Evolutionary conservation across 2,888 invertebrate species (phyloP).

Genomic region (Pinctada fucata): DNA sequence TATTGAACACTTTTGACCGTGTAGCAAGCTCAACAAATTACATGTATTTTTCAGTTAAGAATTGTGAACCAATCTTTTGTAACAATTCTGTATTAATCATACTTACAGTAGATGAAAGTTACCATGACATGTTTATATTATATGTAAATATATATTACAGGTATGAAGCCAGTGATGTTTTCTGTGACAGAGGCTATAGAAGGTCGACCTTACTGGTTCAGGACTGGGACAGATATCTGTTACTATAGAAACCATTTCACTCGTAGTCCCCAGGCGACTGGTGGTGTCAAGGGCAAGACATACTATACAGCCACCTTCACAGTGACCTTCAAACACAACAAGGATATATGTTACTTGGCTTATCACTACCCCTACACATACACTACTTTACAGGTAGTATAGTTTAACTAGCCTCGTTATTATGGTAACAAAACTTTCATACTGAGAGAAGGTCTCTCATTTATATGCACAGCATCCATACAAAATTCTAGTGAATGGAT

Average conservation of each 20-base stretch:
- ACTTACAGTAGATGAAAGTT: too few species aligned
- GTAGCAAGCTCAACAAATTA: too few species aligned
- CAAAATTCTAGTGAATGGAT: too few species aligned
- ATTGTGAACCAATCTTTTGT: too few species aligned
- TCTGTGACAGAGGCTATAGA: slow-evolving; percentile 85
- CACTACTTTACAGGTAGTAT: slow-evolving; percentile 83
- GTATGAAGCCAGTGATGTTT: slow-evolving; percentile 92
- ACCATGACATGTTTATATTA: too few species aligned
- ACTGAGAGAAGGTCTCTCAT: too few species aligned
- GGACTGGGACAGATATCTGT: slow-evolving; percentile 87
- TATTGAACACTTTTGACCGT: too few species aligned
- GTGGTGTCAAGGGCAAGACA: slow-evolving; percentile 77
- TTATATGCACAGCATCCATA: too few species aligned
- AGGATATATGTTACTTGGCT: slow-evolving; percentile 90
- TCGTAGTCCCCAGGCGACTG: slow-evolving; percentile 70
- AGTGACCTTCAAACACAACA: slow-evolving; percentile 85
- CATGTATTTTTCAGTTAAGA: too few species aligned
- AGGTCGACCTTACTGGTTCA: slow-evolving; percentile 81
- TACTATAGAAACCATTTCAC: slow-evolving; percentile 85
- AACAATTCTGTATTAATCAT: too few species aligned
- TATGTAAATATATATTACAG: slow-evolving; percentile 64
- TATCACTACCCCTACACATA: slow-evolving; percentile 93
- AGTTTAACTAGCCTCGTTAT: too few species aligned
- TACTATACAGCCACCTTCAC: slow-evolving; percentile 89
- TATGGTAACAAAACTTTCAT: neutral